Evolutionary conservation across 2,888 invertebrate genomes (phyloP).

Genomic region (Galerucella nymphaeae): DNA sequence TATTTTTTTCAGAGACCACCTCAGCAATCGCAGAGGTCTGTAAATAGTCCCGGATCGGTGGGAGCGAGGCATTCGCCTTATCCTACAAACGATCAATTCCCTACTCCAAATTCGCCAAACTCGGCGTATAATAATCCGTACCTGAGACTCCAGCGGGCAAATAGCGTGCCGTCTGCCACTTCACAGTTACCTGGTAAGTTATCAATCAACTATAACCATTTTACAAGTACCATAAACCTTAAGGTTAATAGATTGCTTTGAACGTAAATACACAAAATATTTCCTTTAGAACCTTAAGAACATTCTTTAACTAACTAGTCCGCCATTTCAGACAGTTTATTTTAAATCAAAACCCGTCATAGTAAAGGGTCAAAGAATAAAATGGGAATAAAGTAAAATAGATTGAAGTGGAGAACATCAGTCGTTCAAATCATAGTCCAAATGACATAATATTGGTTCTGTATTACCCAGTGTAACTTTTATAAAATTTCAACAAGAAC

Average conservation of each 20-base stretch:
- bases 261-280: background rate
- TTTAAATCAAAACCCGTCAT: no score
- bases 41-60: slow-evolving; percentile 68
- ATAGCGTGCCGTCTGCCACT: slow-evolving; percentile 69
- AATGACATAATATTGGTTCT: no score
- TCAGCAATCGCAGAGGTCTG: slow-evolving; percentile 62
- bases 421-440: no score
- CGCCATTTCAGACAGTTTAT: no score
- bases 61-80: slow-evolving; percentile 70
- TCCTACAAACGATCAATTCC: slow-evolving; percentile 65
- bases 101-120: slow-evolving; percentile 67
- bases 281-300: no score
- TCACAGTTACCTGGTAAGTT: slow-evolving; percentile 71
- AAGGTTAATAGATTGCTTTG: slow-evolving; percentile 12
- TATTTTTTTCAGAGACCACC: slow-evolving; percentile 52
- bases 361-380: no score
- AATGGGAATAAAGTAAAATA: no score
- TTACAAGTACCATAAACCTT: slow-evolving; percentile 6
- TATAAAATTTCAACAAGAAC: no score
- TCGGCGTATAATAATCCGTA: slow-evolving; percentile 66
- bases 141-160: slow-evolving; percentile 71
- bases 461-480: no score
- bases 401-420: no score
- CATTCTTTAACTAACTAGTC: no score
- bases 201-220: background rate